Evolutionary conservation across 2,888 invertebrate species (phyloP), one percentile per base, ranked within the genome.

Genomic region (Antheraea assamensis): DNA sequence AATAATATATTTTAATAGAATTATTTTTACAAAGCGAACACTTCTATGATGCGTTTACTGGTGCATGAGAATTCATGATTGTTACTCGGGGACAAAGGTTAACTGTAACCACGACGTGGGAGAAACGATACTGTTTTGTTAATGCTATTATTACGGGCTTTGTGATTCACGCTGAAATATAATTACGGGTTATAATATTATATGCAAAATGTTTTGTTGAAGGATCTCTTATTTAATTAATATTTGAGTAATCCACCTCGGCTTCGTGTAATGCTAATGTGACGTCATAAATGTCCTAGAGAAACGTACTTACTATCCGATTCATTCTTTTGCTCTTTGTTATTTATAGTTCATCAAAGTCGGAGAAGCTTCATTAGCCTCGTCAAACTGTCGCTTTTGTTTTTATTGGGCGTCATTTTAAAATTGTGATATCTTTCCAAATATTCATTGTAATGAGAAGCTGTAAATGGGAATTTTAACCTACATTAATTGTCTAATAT

Each of bases 111-210:
- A n/a, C 35, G n/a, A n/a, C 35, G n/a, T 68, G 68, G 35, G 68
- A 68, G 31, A 68, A 68, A 35, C 24, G 68, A 68, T 35, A 68
- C 68, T 10, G 68, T 68, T 68, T 68, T 68, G 68, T 19, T 68
- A 35, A 68, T 35, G 58, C 58, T n/a, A 35, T 24, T 24, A 66
- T 27, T 64, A 66, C n/a, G 5, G 21, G 35, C 68, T 68, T 68
- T 68, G 68, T 68, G 10, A 68, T 68, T 64, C 30, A 64, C 19
- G 27, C 15, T 30, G 61, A 27, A 64, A 64, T 64, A 24, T 64
- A 64, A 1, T 42, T 42, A 21, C 55, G n/a, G 55, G 21, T n/a
- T 55, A n/a, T 24, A 58, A 24, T n/a, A 58, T 24, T n/a, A 58
- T n/a, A 58, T 24, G n/a, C 7, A 7, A 24, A 58, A 21, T n/a